Evolutionary conservation across 2,113 vertebrate genomes (phyloP).

Genomic region (Myotis lucifugus): DNA sequence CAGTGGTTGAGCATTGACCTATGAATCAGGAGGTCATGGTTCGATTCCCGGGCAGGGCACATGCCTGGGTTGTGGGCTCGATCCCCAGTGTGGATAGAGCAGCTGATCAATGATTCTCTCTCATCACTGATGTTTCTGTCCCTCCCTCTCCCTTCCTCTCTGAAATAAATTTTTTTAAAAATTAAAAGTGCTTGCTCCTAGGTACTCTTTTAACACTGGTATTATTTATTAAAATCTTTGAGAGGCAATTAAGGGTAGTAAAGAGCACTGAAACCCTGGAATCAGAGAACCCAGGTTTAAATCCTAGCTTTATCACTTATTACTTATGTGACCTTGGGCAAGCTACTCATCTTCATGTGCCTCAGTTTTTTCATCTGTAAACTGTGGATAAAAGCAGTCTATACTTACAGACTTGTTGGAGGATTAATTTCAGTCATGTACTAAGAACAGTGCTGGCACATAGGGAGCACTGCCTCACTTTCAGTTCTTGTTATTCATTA

Average conservation of each 20-base stretch:
- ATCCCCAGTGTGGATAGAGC: no score
- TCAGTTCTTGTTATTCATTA: not conserved
- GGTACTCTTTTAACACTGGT: not conserved
- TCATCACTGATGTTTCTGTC: no score
- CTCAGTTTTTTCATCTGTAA: not conserved
- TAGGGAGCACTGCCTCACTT: not conserved
- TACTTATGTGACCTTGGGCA: not conserved
- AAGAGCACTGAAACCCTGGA: not conserved
- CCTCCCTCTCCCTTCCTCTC: no score
- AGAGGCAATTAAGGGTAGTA: not conserved
- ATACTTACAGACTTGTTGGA: not conserved
- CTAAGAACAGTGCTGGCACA: not conserved
- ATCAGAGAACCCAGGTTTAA: not conserved
- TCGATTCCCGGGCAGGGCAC: no score
- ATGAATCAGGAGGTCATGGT: no score
- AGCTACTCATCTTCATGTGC: not conserved
- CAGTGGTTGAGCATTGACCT: no score
- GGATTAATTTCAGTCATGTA: not conserved
- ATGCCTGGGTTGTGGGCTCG: no score
- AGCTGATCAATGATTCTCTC: no score
- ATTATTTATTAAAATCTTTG: slow-evolving; percentile 3
- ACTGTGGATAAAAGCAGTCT: not conserved
- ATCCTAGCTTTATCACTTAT: not conserved
- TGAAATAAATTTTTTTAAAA: no score
- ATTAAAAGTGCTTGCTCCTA: not conserved